These are phyloP conservation scores for Orthosia gothica DNA, from an alignment of 2,888 invertebrate species.

Conservation along the genomic window DNA sequence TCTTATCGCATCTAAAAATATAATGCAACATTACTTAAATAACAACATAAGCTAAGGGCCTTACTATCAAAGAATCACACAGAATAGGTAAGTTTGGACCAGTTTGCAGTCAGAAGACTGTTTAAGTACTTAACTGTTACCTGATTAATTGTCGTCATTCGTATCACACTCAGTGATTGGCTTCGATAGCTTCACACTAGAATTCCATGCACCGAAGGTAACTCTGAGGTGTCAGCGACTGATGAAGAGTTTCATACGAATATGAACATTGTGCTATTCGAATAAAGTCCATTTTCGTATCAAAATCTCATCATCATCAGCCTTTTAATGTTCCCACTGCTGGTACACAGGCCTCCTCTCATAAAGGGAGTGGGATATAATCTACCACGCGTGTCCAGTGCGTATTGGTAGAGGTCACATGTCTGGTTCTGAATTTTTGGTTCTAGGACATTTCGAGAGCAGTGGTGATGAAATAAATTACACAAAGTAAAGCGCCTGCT, in stretches of 20 bases:
- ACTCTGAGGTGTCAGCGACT: neutral
- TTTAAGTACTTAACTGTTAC: neutral
- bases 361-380: too few species aligned
- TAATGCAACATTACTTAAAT: too few species aligned
- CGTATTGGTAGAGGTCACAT: too few species aligned
- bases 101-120: neutral
- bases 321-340: too few species aligned
- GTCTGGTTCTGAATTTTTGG: too few species aligned
- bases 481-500: too few species aligned
- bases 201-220: neutral
- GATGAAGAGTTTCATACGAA: neutral
- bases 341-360: too few species aligned
- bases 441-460: too few species aligned
- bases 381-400: too few species aligned
- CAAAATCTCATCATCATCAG: too few species aligned
- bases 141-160: neutral
- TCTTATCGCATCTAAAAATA: neutral
- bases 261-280: neutral
- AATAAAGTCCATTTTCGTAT: neutral
- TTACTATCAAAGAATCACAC: neutral
- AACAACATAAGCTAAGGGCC: too few species aligned
- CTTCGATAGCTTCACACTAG: neutral
- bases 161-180: neutral
- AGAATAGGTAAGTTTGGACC: neutral
- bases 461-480: too few species aligned